Evolutionary conservation across 2,888 invertebrate genomes (phyloP), one percentile per base, ranked within the genome.

Genomic region (Clivina fossor): DNA sequence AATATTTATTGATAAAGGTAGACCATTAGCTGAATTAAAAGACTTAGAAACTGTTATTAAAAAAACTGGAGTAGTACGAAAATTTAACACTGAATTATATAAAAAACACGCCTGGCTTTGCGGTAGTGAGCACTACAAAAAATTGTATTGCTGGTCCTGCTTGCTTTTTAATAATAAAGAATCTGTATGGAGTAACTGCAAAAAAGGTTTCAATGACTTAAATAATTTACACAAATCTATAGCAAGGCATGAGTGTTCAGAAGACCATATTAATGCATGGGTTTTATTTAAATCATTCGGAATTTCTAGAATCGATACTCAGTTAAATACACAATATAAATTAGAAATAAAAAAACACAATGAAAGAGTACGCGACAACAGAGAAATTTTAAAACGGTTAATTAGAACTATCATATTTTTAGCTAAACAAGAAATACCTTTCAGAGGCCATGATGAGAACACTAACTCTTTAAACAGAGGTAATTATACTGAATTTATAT

Each of bases 401-500:
- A 63, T 63, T 30, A 53, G 47, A 22, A 41, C 16, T 1, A 38
- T 19, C 7, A 33, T 47, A 8, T 49, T 32, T n/a, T 32, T 62
- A 32, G 60, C 24, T 7, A 57, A 57, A 33, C 62, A 62, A 50
- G 61, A 61, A 44, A 56, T 61, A 20, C 13, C 49, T n/a, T 58
- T 58, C 18, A 41, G 54, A 38, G 59, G 63, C 0, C 56, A 60
- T 33, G 40, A 58, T 26, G 62, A 63, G 53, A 30, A 28, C 16
- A 9, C 15, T 8, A 56, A 43, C 24, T 64, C 63, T 4, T 35
- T 47, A 26, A 63, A 64, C 50, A 59, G 56, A 37, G 60, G 62
- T 15, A 63, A 65, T 57, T 65, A 57, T 50, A 26, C 59, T n/a
- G 61, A 61, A 55, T 40, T 41, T 8, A 44, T 61, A 9, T 4